Evolutionary conservation across 2,888 invertebrate species (phyloP), one percentile per base, ranked within the genome.

Genomic region (Mamestra brassicae): DNA sequence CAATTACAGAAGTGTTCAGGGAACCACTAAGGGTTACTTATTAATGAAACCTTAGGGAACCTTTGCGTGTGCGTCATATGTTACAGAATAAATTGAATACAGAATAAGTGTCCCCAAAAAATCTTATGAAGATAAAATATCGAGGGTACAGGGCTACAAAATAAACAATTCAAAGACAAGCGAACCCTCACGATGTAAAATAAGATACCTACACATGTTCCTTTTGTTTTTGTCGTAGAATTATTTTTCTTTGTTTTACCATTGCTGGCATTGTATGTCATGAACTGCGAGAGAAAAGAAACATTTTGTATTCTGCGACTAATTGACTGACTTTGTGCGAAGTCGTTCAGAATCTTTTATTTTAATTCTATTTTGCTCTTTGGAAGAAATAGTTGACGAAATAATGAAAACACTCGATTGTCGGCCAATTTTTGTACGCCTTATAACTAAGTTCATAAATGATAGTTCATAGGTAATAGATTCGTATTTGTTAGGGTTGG

Each of bases 111-210:
- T 84, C 60, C 69, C 73, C 76, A 80, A 85, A 78, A 80, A 81
- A 79, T 79, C 65, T 77, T 78, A 76, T 83, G 67, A 76, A 78
- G 68, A 81, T 72, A 78, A 83, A 83, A 87, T 86, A 89, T 88
- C 73, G 85, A 87, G 84, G 85, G 85, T 85, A 87, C 83, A 69
- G 71, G 75, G 77, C 80, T 85, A 87, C 83, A 83, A 89, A 90
- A 89, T 88, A 88, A 89, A 89, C 86, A 86, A 89, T 88, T 88
- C 89, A 89, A 87, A 88, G 78, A 85, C 76, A 65, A 74, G 72
- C 66, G 74, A 74, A 83, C 83, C 79, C 66, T 78, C 74, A n/a
- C 74, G 34, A 84, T 69, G 80, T 84, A 78, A 85, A 88, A 86
- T 86, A 86, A 81, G 70, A 87, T 80, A 80, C 71, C 55, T 71